Evolutionary conservation across 1,140 invertebrate genomes (phyloP).

Genomic region (Mactra quadrangularis): DNA sequence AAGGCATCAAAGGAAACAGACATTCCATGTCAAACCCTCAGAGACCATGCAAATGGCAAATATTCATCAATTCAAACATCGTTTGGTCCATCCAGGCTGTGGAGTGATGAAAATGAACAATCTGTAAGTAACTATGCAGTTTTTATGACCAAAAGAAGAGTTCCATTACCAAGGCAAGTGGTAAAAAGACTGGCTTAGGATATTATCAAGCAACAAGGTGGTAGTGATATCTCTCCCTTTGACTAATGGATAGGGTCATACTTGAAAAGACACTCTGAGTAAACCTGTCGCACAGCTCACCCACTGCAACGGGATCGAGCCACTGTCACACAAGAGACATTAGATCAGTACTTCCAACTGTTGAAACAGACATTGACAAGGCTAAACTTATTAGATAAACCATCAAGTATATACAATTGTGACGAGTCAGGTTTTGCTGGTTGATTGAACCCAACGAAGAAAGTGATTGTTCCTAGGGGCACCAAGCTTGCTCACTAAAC

Average conservation of each 20-base stretch:
- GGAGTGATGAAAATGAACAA: background rate
- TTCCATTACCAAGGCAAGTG: background rate
- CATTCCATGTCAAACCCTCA: too few relatives aligned
- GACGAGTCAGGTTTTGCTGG: background rate
- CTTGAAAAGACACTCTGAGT: background rate
- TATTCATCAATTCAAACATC: background rate
- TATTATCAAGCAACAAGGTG: background rate
- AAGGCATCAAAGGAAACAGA: too few relatives aligned
- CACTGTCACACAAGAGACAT: background rate
- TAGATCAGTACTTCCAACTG: background rate
- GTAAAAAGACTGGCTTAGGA: background rate
- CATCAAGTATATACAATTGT: too few relatives aligned
- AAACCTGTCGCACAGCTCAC: background rate
- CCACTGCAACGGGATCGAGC: background rate
- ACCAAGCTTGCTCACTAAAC: background rate
- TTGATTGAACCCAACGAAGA: background rate
- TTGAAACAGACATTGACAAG: background rate
- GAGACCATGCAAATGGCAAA: background rate
- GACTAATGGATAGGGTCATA: slow-evolving; percentile 4
- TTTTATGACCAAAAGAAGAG: background rate
- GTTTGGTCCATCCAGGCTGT: background rate
- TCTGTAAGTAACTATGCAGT: background rate
- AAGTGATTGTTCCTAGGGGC: slow-evolving; percentile 15
- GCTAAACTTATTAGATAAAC: too few relatives aligned
- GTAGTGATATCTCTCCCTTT: background rate